Conservation (phyloP, 2,113 vertebrate species). For the Orientallactaga bullata region DNA sequence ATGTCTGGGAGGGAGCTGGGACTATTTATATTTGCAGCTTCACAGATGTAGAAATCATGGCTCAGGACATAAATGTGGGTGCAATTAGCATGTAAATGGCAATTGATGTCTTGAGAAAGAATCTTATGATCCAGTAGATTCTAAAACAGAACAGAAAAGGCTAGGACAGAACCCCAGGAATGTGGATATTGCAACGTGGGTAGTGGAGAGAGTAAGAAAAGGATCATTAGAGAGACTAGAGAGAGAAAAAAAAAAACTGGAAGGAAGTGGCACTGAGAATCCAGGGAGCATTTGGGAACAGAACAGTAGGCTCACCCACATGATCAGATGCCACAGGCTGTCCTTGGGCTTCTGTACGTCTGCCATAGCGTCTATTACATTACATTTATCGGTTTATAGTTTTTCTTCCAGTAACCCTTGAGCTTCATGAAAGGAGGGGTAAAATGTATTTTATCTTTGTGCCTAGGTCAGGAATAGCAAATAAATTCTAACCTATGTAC, state of each 20-base stretch:
- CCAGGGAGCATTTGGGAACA: neutral
- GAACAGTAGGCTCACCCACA: rapidly evolving
- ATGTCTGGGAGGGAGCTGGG: neutral
- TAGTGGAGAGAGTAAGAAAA: neutral
- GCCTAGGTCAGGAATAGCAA: neutral
- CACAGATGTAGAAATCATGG: neutral
- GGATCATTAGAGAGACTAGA: neutral
- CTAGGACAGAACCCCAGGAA: neutral
- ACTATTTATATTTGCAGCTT: neutral
- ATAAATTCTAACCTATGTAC: neutral
- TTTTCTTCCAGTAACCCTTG: neutral
- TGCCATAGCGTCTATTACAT: neutral
- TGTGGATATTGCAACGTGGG: too few relatives aligned
- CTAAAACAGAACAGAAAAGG: neutral
- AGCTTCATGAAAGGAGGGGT: neutral
- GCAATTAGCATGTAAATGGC: neutral
- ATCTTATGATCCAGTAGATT: too few relatives aligned
- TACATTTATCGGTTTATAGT: neutral
- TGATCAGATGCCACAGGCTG: neutral
- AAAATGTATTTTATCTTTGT: neutral
- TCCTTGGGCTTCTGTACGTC: neutral
- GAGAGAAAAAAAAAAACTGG: neutral
- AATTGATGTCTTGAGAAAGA: neutral
- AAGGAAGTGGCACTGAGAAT: neutral
- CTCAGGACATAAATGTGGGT: neutral